A percentile compares a stretch with the other conserved stretches of the same genome.
phyloP scores from a whole-genome alignment of 2,888 invertebrate genomes.

The Nomada lathburiana region DNA sequence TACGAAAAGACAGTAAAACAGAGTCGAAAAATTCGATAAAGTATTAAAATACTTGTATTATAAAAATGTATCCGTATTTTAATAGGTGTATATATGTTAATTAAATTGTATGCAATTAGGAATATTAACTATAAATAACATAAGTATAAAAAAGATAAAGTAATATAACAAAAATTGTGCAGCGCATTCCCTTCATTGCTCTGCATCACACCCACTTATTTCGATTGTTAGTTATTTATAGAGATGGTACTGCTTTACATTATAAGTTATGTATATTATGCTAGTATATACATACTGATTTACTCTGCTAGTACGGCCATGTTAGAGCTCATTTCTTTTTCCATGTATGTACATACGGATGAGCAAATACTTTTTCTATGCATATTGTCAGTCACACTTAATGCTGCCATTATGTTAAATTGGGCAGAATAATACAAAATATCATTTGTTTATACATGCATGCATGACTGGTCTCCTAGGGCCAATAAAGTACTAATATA shows the following conservation, averaged over 20 bases:
- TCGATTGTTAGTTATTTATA: slow-evolving; percentile 25
- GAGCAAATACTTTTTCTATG: slow-evolving; percentile 54
- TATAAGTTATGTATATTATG: slow-evolving; percentile 49
- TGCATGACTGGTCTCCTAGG: slow-evolving; percentile 31
- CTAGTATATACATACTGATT: slow-evolving; percentile 64
- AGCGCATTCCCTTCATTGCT: slow-evolving; percentile 45
- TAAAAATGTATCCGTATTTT: slow-evolving; percentile 39
- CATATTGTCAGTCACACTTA: slow-evolving; percentile 66
- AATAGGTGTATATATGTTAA: slow-evolving; percentile 30
- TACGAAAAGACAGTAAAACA: slow-evolving; percentile 45
- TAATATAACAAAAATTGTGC: slow-evolving; percentile 58
- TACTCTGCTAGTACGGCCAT: slow-evolving; percentile 45
- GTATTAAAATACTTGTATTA: slow-evolving; percentile 37
- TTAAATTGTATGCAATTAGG: slow-evolving; percentile 40
- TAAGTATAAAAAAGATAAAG: slow-evolving; percentile 41
- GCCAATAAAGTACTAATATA: slow-evolving; percentile 25
- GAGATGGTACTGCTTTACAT: slow-evolving; percentile 32
- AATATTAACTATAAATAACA: slow-evolving; percentile 32
- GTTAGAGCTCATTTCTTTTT: slow-evolving; percentile 42
- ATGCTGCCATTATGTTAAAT: slow-evolving; percentile 50
- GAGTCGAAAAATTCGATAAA: slow-evolving; percentile 44
- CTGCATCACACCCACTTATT: slow-evolving; percentile 12
- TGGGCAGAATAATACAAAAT: slow-evolving; percentile 51
- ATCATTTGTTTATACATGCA: slow-evolving; percentile 50
- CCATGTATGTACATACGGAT: slow-evolving; percentile 37